Base-by-base conservation (phyloP, 2,797 vertebrate species). In the Labeo calbasu region DNA sequence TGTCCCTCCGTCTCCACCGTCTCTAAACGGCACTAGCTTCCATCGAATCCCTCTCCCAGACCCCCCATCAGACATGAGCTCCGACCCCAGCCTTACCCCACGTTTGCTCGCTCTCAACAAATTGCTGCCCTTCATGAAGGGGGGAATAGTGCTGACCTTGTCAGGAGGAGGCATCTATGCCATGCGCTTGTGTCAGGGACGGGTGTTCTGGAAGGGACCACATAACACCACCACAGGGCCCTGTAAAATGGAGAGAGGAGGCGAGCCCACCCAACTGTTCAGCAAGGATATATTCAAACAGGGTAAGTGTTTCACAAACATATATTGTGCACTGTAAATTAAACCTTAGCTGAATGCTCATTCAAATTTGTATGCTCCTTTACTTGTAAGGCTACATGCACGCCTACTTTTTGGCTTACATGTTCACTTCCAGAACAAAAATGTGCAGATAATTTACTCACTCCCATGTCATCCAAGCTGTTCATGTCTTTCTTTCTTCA, bases 131-230 rank as follows among this genome's bases (percentile, higher is more conserved):
- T 95, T 92, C 86, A 95, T 97, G 80, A 92, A 95, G 86, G 92
- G 87, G 17, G 97, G 97, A 0, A 88, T 97, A 88, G 88, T 94
- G 89, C 92, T 96, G 53, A 96, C 94, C 84, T 94, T 94, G 85
- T 94, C 90, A 11, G 23, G 46, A 5, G 81, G 88, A 57, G 97
- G 97, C 0, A 92, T 98, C 7, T 97, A 96, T 28, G 94, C 95
- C 17, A 93, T 88, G 55, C 92, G 94, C 59, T 94, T 92, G 68
- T 97, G 96, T 88, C 93, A 90, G 55, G 95, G 95, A 0, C 92
- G 94, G 36, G 90, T 98, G 79, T 96, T 94, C 89, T 97, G 96
- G 96, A 93, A 86, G 0, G 95, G 96, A 5, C 95, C 92, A 2
- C 95, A 94, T 87, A 76, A 71, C 0, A 40, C 51, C 53, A 0